Conservation (phyloP, 2,113 vertebrate genomes). For the Strigops habroptila region DNA sequence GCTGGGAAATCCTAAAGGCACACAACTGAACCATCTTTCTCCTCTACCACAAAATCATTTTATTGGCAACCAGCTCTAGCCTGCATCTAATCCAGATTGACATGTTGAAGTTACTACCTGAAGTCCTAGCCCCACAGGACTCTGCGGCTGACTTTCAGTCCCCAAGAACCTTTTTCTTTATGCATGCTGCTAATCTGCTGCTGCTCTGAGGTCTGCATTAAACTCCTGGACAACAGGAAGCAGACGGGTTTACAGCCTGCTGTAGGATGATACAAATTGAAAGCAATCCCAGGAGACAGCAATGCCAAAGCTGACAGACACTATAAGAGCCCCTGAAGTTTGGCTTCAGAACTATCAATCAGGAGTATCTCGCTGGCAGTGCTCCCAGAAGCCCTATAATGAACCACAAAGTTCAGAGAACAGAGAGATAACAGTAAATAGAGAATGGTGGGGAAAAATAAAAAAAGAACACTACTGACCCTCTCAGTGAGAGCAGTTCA, state of each 20-base stretch:
- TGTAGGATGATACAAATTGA: conserved; percentile 43
- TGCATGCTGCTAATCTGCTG: conserved; percentile 13
- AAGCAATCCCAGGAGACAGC: conserved; percentile 48
- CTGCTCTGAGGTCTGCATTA: conserved; percentile 45
- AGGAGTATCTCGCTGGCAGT: not conserved
- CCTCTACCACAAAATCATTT: conserved; percentile 41
- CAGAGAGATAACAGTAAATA: conserved; percentile 26
- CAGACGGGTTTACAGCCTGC: conserved; percentile 34
- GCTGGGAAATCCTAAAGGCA: conserved; percentile 35
- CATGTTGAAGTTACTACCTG: not conserved
- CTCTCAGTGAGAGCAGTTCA: conserved; percentile 5
- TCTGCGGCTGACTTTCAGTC: not conserved
- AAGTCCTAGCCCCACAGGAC: conserved; percentile 28
- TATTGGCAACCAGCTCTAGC: not conserved
- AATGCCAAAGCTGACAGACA: conserved; percentile 30
- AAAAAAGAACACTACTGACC: not conserved
- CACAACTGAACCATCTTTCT: not conserved
- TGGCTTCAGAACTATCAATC: conserved; percentile 52
- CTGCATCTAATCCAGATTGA: conserved; percentile 49
- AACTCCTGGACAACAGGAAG: conserved; percentile 47
- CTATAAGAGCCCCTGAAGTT: conserved; percentile 37
- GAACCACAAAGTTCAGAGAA: conserved; percentile 59
- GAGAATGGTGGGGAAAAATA: not conserved
- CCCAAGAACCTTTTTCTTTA: not conserved
- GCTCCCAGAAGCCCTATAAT: conserved; percentile 62